These are phyloP conservation scores for Hippasteria phrygiana DNA, from an alignment of 53 echinoderm and acorn worm species.

Conservation along the genomic window DNA sequence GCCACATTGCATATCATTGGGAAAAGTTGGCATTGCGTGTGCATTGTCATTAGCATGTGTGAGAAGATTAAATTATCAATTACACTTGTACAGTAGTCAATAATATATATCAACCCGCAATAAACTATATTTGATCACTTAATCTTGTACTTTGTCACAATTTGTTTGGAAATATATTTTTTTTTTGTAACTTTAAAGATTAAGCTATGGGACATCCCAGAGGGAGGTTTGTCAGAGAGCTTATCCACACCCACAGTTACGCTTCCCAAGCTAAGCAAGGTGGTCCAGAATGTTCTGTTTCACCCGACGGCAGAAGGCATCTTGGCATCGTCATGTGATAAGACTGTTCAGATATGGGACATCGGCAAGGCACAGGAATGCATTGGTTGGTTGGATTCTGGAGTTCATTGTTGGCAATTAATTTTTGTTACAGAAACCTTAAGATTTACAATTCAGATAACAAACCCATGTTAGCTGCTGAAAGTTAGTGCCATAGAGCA, in stretches of 20 bases:
- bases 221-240: conserved; percentile 81
- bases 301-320: conserved; percentile 83
- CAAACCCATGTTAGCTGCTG: too few species aligned
- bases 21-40: too few species aligned
- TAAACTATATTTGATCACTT: too few species aligned
- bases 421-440: background rate
- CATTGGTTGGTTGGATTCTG: conserved; percentile 62
- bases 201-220: conserved; percentile 91
- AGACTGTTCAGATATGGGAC: conserved; percentile 85
- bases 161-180: too few species aligned
- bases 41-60: too few species aligned
- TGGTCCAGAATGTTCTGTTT: conserved; percentile 87
- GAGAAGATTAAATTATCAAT: too few species aligned
- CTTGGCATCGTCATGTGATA: conserved; percentile 74
- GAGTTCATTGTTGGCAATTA: background rate
- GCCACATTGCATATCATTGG: too few species aligned
- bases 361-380: conserved; percentile 73
- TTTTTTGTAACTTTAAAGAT: conserved; percentile 62
- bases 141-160: too few species aligned
- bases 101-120: too few species aligned
- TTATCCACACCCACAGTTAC: conserved; percentile 68
- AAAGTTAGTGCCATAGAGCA: too few species aligned
- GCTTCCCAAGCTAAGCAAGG: conserved; percentile 73
- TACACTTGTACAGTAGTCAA: too few species aligned
- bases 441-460: too few species aligned